These are phyloP conservation scores for Anticlea derivata DNA, from an alignment of 2,888 invertebrate species.

Conservation along the genomic window DNA sequence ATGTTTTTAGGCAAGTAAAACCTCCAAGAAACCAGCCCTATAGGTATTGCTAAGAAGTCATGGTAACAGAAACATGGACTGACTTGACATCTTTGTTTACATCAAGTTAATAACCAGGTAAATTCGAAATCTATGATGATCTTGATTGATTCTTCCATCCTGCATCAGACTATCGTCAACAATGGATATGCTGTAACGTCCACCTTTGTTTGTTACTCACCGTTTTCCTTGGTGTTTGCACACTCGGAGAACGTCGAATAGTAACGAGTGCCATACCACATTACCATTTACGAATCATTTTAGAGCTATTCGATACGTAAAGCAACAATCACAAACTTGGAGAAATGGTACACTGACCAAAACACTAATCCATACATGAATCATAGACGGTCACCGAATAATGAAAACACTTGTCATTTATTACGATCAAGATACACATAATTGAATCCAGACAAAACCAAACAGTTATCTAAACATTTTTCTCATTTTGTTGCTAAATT, in stretches of 20 bases:
- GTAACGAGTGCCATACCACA: conserved; percentile 83
- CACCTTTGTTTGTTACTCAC: conserved; percentile 57
- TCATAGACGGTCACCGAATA: conserved; percentile 53
- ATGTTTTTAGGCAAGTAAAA: too few species aligned
- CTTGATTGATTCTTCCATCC: conserved; percentile 33
- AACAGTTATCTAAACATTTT: conserved; percentile 42
- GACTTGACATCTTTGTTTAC: too few species aligned
- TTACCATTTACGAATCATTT: conserved; percentile 73
- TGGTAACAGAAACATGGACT: too few species aligned
- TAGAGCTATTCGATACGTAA: conserved; percentile 58
- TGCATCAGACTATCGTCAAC: conserved; percentile 40
- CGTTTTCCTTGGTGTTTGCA: conserved; percentile 80
- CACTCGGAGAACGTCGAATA: conserved; percentile 80
- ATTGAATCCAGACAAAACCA: conserved; percentile 38
- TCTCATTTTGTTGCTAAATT: conserved; percentile 35
- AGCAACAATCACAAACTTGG: conserved; percentile 75
- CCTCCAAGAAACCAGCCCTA: too few species aligned
- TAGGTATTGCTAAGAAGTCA: too few species aligned
- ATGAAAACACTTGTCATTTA: conserved; percentile 42
- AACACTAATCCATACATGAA: conserved; percentile 64
- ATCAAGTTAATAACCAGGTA: too few species aligned
- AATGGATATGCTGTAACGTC: conserved; percentile 33
- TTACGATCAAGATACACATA: conserved; percentile 42
- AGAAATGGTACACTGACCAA: conserved; percentile 64
- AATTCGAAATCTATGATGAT: conserved; percentile 13